phyloP scores from a whole-genome alignment of 2,888 invertebrate genomes.

The Drosophila nr. medialis region DNA sequence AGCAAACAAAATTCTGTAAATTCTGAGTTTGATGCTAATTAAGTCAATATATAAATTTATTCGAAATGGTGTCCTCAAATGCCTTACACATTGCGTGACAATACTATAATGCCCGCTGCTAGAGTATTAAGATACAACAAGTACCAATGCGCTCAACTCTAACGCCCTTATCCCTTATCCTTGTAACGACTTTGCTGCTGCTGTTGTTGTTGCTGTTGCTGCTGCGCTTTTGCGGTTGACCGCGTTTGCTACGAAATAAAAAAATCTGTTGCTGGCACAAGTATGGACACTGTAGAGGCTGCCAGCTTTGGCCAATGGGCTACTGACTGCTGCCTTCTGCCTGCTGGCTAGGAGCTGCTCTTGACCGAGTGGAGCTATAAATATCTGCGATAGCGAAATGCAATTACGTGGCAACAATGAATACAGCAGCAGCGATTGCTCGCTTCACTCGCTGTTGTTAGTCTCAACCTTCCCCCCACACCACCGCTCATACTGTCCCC shows the following conservation, averaged over 20 bases:
- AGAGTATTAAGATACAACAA: slow-evolving; percentile 2
- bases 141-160: slow-evolving; percentile 62
- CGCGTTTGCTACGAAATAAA: slow-evolving; percentile 76
- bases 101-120: not conserved
- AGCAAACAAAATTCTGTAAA: not conserved
- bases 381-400: slow-evolving; percentile 84
- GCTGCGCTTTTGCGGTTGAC: slow-evolving; percentile 82
- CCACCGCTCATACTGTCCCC: not conserved
- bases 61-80: not conserved
- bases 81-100: not conserved
- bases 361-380: slow-evolving; percentile 84
- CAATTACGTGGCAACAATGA: slow-evolving; percentile 84
- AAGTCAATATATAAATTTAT: not conserved
- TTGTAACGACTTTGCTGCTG: slow-evolving; percentile 69
- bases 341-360: slow-evolving; percentile 55
- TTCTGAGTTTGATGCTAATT: not conserved
- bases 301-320: slow-evolving; percentile 35
- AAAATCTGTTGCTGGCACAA: slow-evolving; percentile 81
- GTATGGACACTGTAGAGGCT: slow-evolving; percentile 47
- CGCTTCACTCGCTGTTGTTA: slow-evolving; percentile 56
- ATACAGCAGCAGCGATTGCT: slow-evolving; percentile 79
- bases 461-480: not conserved
- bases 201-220: slow-evolving; percentile 13
- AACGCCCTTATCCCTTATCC: slow-evolving; percentile 78
- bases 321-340: slow-evolving; percentile 10